These are phyloP conservation scores for Alviniconcha marisindica DNA, from an alignment of 1,140 invertebrate genomes.

Conservation along the genomic window DNA sequence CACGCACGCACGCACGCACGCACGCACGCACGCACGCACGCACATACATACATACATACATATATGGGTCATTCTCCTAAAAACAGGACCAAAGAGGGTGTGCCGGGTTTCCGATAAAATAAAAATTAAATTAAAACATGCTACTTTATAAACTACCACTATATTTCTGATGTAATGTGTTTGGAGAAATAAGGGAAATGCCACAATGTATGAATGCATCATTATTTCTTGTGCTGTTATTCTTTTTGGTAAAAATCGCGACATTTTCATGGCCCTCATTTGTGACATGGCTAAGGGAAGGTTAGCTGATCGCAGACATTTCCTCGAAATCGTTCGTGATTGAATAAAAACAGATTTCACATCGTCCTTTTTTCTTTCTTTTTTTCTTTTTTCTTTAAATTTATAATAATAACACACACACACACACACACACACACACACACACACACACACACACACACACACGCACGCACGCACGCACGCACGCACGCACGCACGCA, in stretches of 20 bases:
- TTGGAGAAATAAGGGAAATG: no score
- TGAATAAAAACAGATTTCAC: no score
- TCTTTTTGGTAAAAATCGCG: no score
- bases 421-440: conserved; percentile 19
- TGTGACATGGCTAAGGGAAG: no score
- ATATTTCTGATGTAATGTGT: no score
- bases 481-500: neutral
- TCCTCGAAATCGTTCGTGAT: no score
- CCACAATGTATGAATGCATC: no score
- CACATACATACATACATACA: neutral
- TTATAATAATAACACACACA: no score
- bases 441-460: neutral
- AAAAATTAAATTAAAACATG: neutral
- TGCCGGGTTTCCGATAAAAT: neutral
- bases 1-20: neutral
- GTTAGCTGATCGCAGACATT: no score
- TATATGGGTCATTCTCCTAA: neutral
- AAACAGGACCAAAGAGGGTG: neutral
- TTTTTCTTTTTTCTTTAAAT: no score
- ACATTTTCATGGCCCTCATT: no score
- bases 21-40: neutral
- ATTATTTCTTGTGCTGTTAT: no score
- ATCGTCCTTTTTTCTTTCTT: neutral
- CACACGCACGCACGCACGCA: neutral
- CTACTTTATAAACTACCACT: neutral